These are phyloP conservation scores for Cinara cedri DNA, from an alignment of 2,888 invertebrate species.

Conservation along the genomic window DNA sequence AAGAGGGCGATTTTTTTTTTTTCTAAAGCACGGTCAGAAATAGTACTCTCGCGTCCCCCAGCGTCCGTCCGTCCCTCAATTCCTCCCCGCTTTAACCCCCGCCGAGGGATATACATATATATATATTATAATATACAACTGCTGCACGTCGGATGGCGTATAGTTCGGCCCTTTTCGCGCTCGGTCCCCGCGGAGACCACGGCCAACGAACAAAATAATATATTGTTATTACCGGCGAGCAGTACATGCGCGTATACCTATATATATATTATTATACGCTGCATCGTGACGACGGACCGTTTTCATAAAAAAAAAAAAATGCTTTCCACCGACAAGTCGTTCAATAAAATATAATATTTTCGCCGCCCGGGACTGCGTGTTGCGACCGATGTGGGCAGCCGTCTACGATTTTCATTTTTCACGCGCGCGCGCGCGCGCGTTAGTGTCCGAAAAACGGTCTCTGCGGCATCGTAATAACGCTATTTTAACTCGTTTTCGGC, in stretches of 20 bases:
- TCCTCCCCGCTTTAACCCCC: too few relatives aligned
- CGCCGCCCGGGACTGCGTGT: neutral
- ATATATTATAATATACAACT: too few relatives aligned
- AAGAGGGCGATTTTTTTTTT: too few relatives aligned
- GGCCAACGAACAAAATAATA: neutral
- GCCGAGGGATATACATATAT: too few relatives aligned
- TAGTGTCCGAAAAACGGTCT: neutral
- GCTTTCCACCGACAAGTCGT: constrained; percentile 11
- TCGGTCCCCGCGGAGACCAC: neutral
- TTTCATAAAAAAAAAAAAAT: constrained; percentile 10
- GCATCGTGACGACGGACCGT: neutral
- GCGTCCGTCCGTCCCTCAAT: too few relatives aligned
- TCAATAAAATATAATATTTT: constrained; percentile 15
- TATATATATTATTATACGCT: neutral
- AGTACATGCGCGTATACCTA: neutral
- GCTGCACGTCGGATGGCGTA: too few relatives aligned
- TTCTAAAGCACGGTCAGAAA: too few relatives aligned
- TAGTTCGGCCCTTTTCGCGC: neutral
- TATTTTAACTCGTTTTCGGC: neutral
- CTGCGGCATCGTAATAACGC: neutral
- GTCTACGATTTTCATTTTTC: too few relatives aligned
- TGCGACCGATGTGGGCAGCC: too few relatives aligned
- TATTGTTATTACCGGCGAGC: neutral
- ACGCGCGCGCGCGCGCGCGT: too few relatives aligned
- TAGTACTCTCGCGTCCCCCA: too few relatives aligned